Conservation (phyloP, 2,797 vertebrate genomes). For the Tarsius wallacei region DNA sequence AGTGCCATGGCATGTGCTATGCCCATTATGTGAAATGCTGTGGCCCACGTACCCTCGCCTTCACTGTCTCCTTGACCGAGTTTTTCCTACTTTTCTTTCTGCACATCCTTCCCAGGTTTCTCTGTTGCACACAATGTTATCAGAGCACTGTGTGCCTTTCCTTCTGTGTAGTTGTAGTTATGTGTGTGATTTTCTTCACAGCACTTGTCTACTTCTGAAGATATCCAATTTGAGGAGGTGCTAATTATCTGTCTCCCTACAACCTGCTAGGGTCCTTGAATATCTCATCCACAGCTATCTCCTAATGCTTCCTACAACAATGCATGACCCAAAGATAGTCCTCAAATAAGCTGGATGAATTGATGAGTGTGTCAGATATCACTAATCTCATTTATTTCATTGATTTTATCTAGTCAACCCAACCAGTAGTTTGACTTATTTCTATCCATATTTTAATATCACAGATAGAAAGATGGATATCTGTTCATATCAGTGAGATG, state of each 20-base stretch:
- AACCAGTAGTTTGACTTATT: background rate
- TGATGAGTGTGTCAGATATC: background rate
- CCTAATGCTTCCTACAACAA: background rate
- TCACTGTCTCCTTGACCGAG: background rate
- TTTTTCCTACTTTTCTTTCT: background rate
- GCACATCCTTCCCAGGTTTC: background rate
- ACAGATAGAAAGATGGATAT: background rate
- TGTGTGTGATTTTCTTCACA: background rate
- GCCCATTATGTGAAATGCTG: background rate
- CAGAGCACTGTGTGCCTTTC: background rate
- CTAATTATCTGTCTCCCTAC: background rate
- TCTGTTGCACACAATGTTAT: background rate
- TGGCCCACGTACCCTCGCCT: background rate
- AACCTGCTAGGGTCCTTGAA: background rate
- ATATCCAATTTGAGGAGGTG: background rate
- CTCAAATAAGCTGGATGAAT: background rate
- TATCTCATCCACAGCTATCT: background rate
- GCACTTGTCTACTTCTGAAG: background rate
- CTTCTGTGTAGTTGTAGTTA: background rate
- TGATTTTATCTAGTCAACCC: background rate
- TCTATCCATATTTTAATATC: slow-evolving; percentile 23
- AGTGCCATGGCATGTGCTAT: background rate
- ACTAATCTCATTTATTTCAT: background rate
- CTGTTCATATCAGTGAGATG: background rate
- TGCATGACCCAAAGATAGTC: background rate